Evolutionary conservation across 2,113 vertebrate species (phyloP), one percentile per base, ranked within the genome.

Genomic region (Cygnus atratus): DNA sequence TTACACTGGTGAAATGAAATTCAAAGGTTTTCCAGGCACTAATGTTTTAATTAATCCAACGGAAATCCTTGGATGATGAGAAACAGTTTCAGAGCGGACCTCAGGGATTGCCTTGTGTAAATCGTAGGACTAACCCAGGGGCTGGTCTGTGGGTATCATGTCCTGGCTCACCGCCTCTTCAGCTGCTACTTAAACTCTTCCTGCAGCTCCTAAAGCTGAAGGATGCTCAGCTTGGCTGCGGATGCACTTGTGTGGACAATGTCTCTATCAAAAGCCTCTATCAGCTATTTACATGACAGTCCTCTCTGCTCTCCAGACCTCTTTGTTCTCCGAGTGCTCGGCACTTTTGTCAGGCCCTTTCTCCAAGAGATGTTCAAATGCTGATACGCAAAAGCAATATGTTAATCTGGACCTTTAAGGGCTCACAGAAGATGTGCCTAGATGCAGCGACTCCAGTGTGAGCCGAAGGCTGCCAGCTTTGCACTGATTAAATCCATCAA

Each of bases 61-160:
- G 77, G 66, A 95, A 95, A 93, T 89, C 87, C 87, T 81, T 84
- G 80, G 57, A 52, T 92, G 95, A 96, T 44, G 77, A 93, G 77
- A 65, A 95, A 93, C 43, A 68, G 65, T 89, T 91, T 68, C 70
- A 78, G 84, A 95, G 71, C 50, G 35, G 77, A 81, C 62, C 71
- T 82, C 20, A 55, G 76, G 77, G 92, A 78, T 44, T 73, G 44
- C 1, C 2, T 84, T 6, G 0, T 84, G 63, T 91, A 95, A 92
- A 88, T 57, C 67, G 54, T 58, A 66, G 54, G 80, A 57, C 73
- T 96, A 84, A 93, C 78, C 74, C 54, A 33, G 66, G 90, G 48
- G 61, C 92, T 93, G 1, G 0, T 80, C 73, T 8, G 3, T 14
- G 62, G 61, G 26, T 86, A 50, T 63, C 43, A 13, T 21, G 1